Percentiles rank a stretch among this genome's conserved stretches.
These are phyloP conservation scores for Danio aesculapii DNA, from an alignment of 2,797 vertebrate genomes.

Conservation along the genomic window DNA sequence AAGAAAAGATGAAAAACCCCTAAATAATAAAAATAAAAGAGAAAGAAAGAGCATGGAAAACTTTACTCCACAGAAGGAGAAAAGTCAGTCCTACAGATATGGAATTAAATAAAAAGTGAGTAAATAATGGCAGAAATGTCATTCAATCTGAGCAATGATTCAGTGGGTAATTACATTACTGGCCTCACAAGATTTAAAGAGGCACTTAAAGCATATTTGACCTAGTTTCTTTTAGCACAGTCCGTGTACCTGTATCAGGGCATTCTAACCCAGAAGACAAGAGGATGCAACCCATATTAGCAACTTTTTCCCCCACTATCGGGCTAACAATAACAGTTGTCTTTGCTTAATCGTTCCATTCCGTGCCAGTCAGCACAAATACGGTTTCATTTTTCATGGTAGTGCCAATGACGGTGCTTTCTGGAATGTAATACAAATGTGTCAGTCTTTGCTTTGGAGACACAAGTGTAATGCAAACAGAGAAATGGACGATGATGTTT, in stretches of 20 bases:
- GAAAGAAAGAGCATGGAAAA: constrained; percentile 9
- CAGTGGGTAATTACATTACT: background rate
- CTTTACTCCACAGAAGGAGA: background rate
- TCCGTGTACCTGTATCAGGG: constrained; percentile 1
- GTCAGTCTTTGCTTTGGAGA: too few species aligned
- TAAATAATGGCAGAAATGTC: background rate
- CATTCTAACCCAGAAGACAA: constrained; percentile 22
- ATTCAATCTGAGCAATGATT: background rate
- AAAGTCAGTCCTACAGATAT: constrained; percentile 16
- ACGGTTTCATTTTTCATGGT: too few species aligned
- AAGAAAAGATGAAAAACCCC: too few species aligned
- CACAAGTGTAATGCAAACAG: too few species aligned
- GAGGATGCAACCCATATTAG: background rate
- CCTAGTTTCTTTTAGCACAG: background rate
- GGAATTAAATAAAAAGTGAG: background rate
- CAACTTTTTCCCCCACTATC: background rate
- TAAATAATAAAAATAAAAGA: too few species aligned
- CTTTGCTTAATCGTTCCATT: too few species aligned
- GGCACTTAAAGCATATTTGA: background rate
- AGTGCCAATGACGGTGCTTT: too few species aligned
- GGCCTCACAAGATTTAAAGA: background rate
- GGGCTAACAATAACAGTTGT: too few species aligned
- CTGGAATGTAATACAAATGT: too few species aligned
- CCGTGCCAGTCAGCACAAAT: too few species aligned
- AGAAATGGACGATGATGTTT: too few species aligned